phyloP scores from a whole-genome alignment of 2,113 vertebrate genomes.

The Holacanthus passer region DNA sequence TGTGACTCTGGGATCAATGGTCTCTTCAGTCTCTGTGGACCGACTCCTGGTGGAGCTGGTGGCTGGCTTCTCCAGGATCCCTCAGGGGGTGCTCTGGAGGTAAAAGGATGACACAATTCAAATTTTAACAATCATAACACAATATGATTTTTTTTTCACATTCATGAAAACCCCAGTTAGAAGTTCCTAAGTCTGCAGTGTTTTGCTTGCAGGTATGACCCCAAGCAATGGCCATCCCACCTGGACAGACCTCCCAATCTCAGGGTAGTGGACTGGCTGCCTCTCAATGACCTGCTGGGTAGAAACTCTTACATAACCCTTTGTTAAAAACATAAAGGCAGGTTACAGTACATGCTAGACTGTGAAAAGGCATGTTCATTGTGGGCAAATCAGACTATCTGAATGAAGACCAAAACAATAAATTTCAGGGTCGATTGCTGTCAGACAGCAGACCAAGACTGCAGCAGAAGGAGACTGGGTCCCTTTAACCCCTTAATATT shows the following conservation, averaged over 20 bases:
- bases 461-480: background rate
- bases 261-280: slow-evolving; percentile 65
- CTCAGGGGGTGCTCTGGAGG: slow-evolving; percentile 78
- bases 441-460: background rate
- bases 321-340: background rate
- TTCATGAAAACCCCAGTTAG: background rate
- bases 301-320: background rate
- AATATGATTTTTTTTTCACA: background rate
- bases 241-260: slow-evolving; percentile 67
- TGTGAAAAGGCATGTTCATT: background rate
- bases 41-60: slow-evolving; percentile 72
- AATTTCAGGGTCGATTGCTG: slow-evolving; percentile 2
- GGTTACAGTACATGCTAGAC: background rate
- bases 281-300: slow-evolving; percentile 75
- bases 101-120: slow-evolving; percentile 17
- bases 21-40: slow-evolving; percentile 62
- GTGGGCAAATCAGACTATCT: background rate
- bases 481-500: background rate
- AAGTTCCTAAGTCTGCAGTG: background rate
- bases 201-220: slow-evolving; percentile 59
- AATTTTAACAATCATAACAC: no score
- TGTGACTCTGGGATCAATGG: slow-evolving; percentile 77
- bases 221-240: slow-evolving; percentile 55
- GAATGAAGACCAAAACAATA: background rate
- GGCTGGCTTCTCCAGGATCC: slow-evolving; percentile 67